A percentile compares a stretch with the other conserved stretches of the same genome.
These are phyloP conservation scores for Ceratosolen solmsi DNA, from an alignment of 1,140 invertebrate genomes.

Conservation along the genomic window DNA sequence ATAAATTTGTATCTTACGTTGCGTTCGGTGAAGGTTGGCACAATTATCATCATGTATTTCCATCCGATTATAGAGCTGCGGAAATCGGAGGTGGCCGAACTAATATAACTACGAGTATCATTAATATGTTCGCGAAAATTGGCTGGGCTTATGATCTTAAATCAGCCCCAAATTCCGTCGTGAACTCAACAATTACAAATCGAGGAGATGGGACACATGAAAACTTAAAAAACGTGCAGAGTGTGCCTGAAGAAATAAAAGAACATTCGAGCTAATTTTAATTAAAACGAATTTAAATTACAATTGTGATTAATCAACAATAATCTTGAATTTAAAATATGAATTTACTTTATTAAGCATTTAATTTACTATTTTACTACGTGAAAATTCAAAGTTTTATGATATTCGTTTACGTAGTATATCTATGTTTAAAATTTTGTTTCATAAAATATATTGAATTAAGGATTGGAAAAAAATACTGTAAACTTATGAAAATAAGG, in stretches of 20 bases:
- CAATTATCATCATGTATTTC: conserved; percentile 95
- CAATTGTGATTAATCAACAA: not conserved
- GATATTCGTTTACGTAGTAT: not conserved
- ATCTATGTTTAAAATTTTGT: too few species aligned
- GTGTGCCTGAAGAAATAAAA: not conserved
- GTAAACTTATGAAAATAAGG: too few species aligned
- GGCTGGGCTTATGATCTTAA: conserved; percentile 80
- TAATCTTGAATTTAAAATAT: not conserved
- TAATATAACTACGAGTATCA: conserved; percentile 73
- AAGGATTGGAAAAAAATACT: too few species aligned
- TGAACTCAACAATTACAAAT: conserved; percentile 67
- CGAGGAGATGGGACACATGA: conserved; percentile 53
- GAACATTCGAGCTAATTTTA: not conserved
- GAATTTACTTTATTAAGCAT: not conserved
- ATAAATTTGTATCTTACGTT: conserved; percentile 49
- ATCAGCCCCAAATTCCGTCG: conserved; percentile 74
- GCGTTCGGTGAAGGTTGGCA: conserved; percentile 84
- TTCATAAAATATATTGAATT: too few species aligned
- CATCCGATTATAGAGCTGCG: conserved; percentile 84
- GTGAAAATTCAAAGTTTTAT: not conserved
- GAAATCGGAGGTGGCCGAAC: conserved; percentile 75
- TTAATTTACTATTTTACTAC: not conserved
- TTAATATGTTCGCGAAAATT: conserved; percentile 75
- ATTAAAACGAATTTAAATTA: not conserved
- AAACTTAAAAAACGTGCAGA: not conserved